Evolutionary conservation across 2,888 invertebrate genomes (phyloP), one percentile per base, ranked within the genome.

Genomic region (Rutpela maculata): DNA sequence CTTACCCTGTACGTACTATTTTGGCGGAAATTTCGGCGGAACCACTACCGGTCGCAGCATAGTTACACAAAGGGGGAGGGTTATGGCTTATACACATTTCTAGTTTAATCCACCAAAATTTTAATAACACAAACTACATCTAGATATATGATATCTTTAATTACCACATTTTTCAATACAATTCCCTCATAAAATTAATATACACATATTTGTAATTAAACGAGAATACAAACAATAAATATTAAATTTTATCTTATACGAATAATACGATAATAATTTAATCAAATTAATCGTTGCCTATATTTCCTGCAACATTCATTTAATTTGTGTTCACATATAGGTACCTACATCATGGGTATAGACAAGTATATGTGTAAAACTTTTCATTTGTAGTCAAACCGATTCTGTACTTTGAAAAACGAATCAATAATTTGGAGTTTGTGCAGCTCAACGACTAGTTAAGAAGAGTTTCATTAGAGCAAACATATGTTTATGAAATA

Each of bases 401-500:
- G 55, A 59, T 43, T 17, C 22, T 59, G 6, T 22, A 22, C 55
- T 31, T 26, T 22, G 22, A 50, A 70, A 19, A 72, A 15, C 55
- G 2, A 70, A 63, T 75, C 75, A 75, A 75, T 75, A 75, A 66
- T 55, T 60, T 68, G 35, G 75, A 68, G 68, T 55, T 55, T 75
- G 75, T 66, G 75, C 75, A 63, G 31, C 19, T n/a, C 70, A 1
- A 26, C 17, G 31, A 31, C 7, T 72, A 63, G 18, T 62, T 35
- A 35, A 43, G 19, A 35, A 43, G 19, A 31, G 19, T 18, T 31
- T 55, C 22, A 50, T 72, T 63, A 43, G 11, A 26, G 22, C 17
- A 62, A 75, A 38, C 75, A 75, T 75, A 75, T 75, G 75, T 75
- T 75, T 62, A 38, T 63, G 50, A 26, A 18, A 59, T 70, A 70